A percentile compares a stretch with the other conserved stretches of the same genome.
Evolutionary conservation across 2,888 invertebrate genomes (phyloP).

Genomic region (Sesia apiformis): DNA sequence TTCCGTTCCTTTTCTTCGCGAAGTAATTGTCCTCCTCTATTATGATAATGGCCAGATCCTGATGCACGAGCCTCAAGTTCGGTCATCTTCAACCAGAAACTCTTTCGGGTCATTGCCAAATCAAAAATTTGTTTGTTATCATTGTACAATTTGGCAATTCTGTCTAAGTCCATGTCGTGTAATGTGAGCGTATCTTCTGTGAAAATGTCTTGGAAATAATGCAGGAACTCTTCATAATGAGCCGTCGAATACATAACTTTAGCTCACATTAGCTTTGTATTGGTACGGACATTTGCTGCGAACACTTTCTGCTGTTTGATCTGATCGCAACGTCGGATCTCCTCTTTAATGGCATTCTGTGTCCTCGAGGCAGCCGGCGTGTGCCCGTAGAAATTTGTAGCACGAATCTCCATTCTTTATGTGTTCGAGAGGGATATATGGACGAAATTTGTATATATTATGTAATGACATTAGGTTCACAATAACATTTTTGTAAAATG

Average conservation of each 20-base stretch:
- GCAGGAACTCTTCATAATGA: slow-evolving; percentile 76
- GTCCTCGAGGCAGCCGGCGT: slow-evolving; percentile 73
- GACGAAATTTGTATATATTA: no score
- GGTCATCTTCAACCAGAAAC: slow-evolving; percentile 83
- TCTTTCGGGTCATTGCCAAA: slow-evolving; percentile 77
- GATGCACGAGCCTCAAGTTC: slow-evolving; percentile 83
- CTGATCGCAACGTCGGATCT: slow-evolving; percentile 83
- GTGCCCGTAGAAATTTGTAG: slow-evolving; percentile 73
- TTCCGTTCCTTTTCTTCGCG: slow-evolving; percentile 92
- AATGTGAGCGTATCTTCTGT: slow-evolving; percentile 86
- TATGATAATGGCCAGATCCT: slow-evolving; percentile 89
- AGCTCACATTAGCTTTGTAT: slow-evolving; percentile 85
- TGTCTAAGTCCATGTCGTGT: slow-evolving; percentile 85
- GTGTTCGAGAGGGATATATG: no score
- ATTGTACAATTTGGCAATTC: slow-evolving; percentile 78
- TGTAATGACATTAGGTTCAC: no score
- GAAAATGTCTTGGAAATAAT: slow-evolving; percentile 79
- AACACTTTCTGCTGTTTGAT: slow-evolving; percentile 82
- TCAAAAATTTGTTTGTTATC: slow-evolving; percentile 77
- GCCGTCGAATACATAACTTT: slow-evolving; percentile 79
- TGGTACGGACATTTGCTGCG: slow-evolving; percentile 79
- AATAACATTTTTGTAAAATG: not conserved
- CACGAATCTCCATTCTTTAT: no score
- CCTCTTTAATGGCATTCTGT: slow-evolving; percentile 77
- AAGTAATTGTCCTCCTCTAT: slow-evolving; percentile 89